Evolutionary conservation across 2,113 vertebrate genomes (phyloP), one percentile per base, ranked within the genome.

Genomic region (Pteruthius melanotis): DNA sequence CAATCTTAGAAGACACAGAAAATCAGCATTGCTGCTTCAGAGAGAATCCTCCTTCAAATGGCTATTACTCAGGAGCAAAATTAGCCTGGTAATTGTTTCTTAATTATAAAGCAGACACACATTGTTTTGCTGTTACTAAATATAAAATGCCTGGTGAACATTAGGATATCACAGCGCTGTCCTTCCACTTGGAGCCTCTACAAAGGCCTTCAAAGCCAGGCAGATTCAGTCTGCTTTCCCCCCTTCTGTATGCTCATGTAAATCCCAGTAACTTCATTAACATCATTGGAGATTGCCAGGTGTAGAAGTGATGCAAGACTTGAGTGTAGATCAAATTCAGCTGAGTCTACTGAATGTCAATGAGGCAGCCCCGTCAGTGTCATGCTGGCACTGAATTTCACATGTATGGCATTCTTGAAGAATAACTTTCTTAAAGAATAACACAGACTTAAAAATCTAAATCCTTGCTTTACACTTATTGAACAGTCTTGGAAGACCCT

Each of bases 211-310:
- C 88, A 95, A 94, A 94, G 90, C 23, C 68, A 86, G 72, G 64
- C 60, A 83, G 85, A 71, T 64, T 92, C 47, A 65, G 68, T 63
- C 27, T 74, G 45, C 87, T 50, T n/a, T 30, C 10, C 26, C 27
- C 45, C 26, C 40, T 59, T 60, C 76, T 1, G 61, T 75, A 89
- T 75, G n/a, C 71, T 88, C 83, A 80, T 83, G 79, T 83, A 93
- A 96, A 95, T 95, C 76, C 84, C 47, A 78, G 85, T 9, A 71
- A 91, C 69, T 95, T 71, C 95, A 93, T 96, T 90, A 90, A 84
- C 80, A 92, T 95, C 71, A 27, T 11, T 56, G 72, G 52, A 75
- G 87, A 91, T 20, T 76, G 80, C 83, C 85, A 93, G 88, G 76
- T 92, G 85, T 78, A 81, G 77, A 70, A 95, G 64, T 64, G 76